Conservation (phyloP, 2,113 vertebrate species). For the mouse (Mus musculus) region DNA sequence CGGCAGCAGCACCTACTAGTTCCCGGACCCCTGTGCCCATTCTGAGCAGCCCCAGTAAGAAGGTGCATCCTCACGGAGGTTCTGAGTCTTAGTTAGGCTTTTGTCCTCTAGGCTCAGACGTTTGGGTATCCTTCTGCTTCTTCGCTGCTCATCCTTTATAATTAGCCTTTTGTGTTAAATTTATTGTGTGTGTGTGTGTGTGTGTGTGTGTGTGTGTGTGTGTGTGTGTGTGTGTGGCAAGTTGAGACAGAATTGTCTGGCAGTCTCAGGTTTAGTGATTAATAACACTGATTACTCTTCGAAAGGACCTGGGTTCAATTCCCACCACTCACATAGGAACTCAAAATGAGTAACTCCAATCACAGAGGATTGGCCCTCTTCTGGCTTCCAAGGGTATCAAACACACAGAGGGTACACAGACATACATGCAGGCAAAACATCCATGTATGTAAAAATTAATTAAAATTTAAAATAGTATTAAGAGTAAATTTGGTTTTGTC, state of each 20-base stretch:
- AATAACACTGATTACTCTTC: background rate
- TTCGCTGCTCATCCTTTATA: background rate
- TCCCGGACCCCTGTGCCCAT: background rate
- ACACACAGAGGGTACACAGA: background rate
- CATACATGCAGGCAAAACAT: background rate
- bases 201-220: no score
- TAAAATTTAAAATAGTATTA: background rate
- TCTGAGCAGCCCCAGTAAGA: background rate
- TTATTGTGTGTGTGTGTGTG: no score
- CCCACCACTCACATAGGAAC: no score
- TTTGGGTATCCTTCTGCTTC: background rate
- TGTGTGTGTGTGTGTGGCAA: no score
- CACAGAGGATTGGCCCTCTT: background rate
- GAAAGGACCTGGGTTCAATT: background rate
- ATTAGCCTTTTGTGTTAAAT: background rate
- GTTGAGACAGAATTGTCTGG: background rate
- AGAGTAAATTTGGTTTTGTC: background rate
- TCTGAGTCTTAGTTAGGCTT: no score
- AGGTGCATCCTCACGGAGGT: background rate
- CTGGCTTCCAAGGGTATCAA: background rate
- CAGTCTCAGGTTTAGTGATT: background rate
- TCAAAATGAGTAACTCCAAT: background rate
- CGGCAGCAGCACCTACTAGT: background rate
- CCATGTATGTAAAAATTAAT: background rate
- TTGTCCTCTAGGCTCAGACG: background rate